phyloP scores from a whole-genome alignment of 2,797 vertebrate species.

The Naso thynnoides region DNA sequence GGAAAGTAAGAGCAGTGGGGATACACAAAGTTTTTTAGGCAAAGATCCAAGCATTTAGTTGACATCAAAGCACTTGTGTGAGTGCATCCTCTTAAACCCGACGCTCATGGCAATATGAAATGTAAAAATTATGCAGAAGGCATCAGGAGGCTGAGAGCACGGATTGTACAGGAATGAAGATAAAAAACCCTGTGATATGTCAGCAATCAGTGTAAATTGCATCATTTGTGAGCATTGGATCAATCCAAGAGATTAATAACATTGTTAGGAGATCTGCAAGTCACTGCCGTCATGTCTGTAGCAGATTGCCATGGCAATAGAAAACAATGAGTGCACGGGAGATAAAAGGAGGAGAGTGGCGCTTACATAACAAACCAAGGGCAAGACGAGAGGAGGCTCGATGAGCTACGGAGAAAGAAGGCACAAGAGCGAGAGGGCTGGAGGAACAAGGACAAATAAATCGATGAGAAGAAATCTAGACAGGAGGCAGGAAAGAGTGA shows the following conservation, averaged over 20 bases:
- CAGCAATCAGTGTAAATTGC: conserved; percentile 55
- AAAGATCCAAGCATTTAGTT: conserved; percentile 53
- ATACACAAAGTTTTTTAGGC: conserved; percentile 50
- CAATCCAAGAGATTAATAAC: conserved; percentile 59
- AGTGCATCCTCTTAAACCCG: conserved; percentile 55
- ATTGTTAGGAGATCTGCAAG: conserved; percentile 53
- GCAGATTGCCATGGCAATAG: conserved; percentile 67
- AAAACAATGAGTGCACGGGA: conserved; percentile 57
- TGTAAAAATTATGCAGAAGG: conserved; percentile 58
- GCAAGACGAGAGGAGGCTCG: conserved; percentile 53
- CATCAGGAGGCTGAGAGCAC: conserved; percentile 33
- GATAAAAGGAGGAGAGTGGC: conserved; percentile 56
- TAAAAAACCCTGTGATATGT: conserved; percentile 44
- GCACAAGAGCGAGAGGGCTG: conserved; percentile 49
- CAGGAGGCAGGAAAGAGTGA: conserved; percentile 37
- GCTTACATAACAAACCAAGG: conserved; percentile 72
- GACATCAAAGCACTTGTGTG: conserved; percentile 58
- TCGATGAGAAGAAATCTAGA: conserved; percentile 63
- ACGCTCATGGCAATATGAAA: conserved; percentile 47
- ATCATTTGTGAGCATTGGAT: conserved; percentile 52
- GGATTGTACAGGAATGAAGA: conserved; percentile 47
- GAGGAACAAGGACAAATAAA: conserved; percentile 60
- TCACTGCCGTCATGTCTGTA: conserved; percentile 51
- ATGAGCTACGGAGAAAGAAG: conserved; percentile 44
- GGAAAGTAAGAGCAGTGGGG: conserved; percentile 46